These are phyloP conservation scores for Gryllus longicercus DNA, from an alignment of 2,888 invertebrate genomes.

Conservation along the genomic window DNA sequence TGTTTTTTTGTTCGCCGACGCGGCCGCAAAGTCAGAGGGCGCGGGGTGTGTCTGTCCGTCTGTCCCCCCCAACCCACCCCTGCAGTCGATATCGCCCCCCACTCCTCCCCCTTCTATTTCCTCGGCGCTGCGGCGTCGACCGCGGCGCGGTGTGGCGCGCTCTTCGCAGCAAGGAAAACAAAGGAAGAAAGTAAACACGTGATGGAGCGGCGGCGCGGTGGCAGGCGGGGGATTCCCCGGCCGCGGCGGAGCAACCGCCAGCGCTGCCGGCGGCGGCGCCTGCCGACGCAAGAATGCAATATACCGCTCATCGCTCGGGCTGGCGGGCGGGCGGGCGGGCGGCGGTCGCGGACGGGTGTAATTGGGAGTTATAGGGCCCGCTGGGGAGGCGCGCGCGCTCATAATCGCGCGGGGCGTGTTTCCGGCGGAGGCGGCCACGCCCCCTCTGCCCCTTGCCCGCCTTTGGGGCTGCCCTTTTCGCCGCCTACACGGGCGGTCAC, in stretches of 20 bases:
- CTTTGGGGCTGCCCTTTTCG: too few relatives aligned
- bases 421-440: neutral
- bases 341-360: neutral
- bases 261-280: neutral
- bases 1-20: neutral
- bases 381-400: neutral
- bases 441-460: neutral
- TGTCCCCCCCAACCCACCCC: neutral
- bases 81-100: neutral
- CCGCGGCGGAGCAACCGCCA: neutral
- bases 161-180: neutral
- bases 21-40: neutral
- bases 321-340: too few relatives aligned
- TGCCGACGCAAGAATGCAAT: conserved; percentile 4
- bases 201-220: neutral
- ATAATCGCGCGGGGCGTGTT: neutral
- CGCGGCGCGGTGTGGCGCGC: neutral
- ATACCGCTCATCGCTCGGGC: neutral
- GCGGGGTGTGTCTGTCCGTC: neutral
- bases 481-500: too few relatives aligned
- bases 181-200: conserved; percentile 17
- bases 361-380: neutral
- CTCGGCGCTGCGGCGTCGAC: neutral
- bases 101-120: neutral
- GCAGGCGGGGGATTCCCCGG: neutral